Evolutionary conservation across 2,797 vertebrate species (phyloP).

Genomic region (Megalops cyprinoides): DNA sequence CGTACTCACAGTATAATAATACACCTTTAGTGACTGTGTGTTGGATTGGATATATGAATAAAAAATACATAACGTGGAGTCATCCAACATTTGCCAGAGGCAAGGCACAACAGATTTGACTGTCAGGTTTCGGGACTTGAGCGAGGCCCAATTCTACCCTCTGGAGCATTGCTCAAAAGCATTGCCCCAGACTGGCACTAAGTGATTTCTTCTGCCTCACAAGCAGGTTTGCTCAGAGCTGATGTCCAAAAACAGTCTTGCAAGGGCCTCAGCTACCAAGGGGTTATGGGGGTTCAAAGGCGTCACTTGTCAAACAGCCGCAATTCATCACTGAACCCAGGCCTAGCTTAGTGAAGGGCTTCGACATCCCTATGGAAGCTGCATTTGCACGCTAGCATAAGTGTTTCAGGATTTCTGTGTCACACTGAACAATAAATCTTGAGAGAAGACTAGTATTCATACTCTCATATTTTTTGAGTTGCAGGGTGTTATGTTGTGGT

Average conservation of each 20-base stretch:
- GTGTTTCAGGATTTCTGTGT: neutral
- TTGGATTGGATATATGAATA: neutral
- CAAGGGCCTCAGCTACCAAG: conserved; percentile 51
- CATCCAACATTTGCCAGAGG: neutral
- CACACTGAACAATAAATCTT: neutral
- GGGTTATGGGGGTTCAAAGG: conserved; percentile 48
- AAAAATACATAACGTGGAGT: neutral
- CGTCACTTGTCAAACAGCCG: conserved; percentile 58
- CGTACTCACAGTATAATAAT: neutral
- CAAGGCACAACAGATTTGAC: neutral
- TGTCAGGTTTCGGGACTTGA: neutral
- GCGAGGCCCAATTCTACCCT: neutral
- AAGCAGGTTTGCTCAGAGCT: conserved; percentile 60
- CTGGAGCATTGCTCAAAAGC: conserved; percentile 41
- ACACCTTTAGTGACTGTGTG: neutral
- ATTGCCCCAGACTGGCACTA: conserved; percentile 45
- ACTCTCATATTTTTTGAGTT: neutral
- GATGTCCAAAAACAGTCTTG: conserved; percentile 53
- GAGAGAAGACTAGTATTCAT: neutral
- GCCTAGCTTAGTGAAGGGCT: neutral
- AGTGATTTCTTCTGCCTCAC: conserved; percentile 58
- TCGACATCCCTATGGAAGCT: neutral
- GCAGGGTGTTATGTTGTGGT: neutral
- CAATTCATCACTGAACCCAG: conserved; percentile 62
- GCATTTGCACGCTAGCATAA: neutral